Base-by-base conservation (phyloP, 2,888 invertebrate genomes). In the Malacosoma neustria region DNA sequence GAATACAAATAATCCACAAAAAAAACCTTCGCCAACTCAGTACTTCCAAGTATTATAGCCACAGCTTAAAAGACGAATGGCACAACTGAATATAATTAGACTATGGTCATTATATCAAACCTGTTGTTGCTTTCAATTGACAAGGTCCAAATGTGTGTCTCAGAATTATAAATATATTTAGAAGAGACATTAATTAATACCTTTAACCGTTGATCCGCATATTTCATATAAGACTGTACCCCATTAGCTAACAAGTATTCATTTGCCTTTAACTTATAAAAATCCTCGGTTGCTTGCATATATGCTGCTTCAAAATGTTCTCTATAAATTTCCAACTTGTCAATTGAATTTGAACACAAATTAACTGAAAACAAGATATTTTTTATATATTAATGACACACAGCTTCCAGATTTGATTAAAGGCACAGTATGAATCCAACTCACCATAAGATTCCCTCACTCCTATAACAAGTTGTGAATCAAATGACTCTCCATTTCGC, bases 301-400 rank as follows among this genome's bases (percentile, higher is more conserved):
- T 99, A 99, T 2, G 97, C 94, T 49, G 94, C 95, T 84, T 99
- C 99, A 86, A 99, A 99, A 69, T 98, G 94, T 52, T 97, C 96
- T 54, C 96, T 88, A 77, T 99, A 99, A 55, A 98, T 98, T 84
- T 96, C 94, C 39, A 99, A 87, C 67, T 96, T 96, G 70, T 99
- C 98, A 48, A 93, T 92, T 2, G 93, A 87, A 72, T 97, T 97
- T 31, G 97, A 97, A 75, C 97, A 97, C 41, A 99, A 87, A 82
- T 98, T 98, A 7, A 99, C 98, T 94, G 85, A 13, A 87, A 81
- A 29, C 65, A 35, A 55, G 46, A 49, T 40, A 29, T 11, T 36
- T 2, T 31, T 11, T 13, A 22, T 36, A 13, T 13, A 12, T 34
- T 5, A 29, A 35, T 7, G 33, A 38, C 7, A 35, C 29, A 33